Percentiles rank a stretch among this genome's conserved stretches.
Evolutionary conservation across 2,113 vertebrate species (phyloP).

Genomic region (Alethe diademata): DNA sequence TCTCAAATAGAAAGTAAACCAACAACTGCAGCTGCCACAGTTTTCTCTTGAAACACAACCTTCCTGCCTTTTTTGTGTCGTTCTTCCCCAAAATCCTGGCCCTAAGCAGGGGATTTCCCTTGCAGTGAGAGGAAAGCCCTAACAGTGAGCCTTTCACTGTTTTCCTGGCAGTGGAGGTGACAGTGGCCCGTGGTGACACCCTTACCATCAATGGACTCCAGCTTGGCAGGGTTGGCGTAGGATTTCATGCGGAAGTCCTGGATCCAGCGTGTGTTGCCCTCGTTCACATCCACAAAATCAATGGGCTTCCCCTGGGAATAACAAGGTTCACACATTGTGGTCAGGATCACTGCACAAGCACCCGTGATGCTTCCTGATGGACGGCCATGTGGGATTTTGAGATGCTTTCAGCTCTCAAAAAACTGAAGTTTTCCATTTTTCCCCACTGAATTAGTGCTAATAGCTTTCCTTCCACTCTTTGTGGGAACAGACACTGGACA

Average conservation of each 20-base stretch:
- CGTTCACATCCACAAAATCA: conserved; percentile 87
- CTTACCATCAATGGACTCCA: conserved; percentile 92
- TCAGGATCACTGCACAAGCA: background rate
- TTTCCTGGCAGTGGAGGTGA: too few species aligned
- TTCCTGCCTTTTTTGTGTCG: rapidly evolving
- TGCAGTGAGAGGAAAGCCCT: too few species aligned
- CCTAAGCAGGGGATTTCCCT: background rate
- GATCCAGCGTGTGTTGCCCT: conserved; percentile 88
- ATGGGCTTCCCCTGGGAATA: conserved; percentile 86
- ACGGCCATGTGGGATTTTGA: rapidly evolving
- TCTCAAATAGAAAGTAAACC: background rate
- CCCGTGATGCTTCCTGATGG: rapidly evolving
- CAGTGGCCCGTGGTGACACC: rapidly evolving
- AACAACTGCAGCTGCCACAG: rapidly evolving
- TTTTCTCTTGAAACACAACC: background rate
- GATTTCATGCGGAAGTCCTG: conserved; percentile 93
- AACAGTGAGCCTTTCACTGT: too few species aligned
- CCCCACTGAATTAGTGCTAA: background rate
- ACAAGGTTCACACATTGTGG: rapidly evolving
- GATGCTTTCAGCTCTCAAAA: background rate
- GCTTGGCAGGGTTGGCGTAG: conserved; percentile 87
- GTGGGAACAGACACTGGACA: background rate
- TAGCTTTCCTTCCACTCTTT: background rate
- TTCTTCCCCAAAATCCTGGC: background rate
- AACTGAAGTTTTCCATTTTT: rapidly evolving